These are phyloP conservation scores for Agrotis ipsilon DNA, from an alignment of 2,888 invertebrate species.

Conservation along the genomic window DNA sequence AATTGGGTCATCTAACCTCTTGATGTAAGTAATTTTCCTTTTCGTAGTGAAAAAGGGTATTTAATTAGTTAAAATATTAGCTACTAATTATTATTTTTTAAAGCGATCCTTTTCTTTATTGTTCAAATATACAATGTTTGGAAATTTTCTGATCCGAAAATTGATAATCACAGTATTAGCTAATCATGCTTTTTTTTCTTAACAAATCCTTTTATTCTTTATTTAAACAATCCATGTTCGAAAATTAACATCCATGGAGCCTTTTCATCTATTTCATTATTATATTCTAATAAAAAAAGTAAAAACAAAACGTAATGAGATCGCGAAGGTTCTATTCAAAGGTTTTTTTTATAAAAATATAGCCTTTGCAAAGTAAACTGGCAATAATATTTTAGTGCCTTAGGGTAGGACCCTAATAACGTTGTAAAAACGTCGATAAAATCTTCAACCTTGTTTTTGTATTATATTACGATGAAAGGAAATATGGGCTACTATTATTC, in stretches of 20 bases:
- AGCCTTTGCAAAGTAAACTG: conserved; percentile 58
- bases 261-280: conserved; percentile 27
- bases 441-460: conserved; percentile 52
- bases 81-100: too few species aligned
- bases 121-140: too few species aligned
- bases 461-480: conserved; percentile 39
- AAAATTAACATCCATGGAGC: conserved; percentile 17
- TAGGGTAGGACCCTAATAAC: conserved; percentile 60
- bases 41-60: too few species aligned
- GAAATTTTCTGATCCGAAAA: too few species aligned
- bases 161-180: too few species aligned
- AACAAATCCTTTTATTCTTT: background rate
- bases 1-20: too few species aligned
- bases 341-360: conserved; percentile 59
- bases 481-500: conserved; percentile 36
- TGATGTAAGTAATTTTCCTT: too few species aligned
- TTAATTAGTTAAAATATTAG: too few species aligned
- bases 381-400: conserved; percentile 64
- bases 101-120: too few species aligned
- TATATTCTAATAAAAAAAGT: conserved; percentile 21
- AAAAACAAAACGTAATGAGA: conserved; percentile 51
- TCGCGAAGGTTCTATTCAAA: conserved; percentile 48
- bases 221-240: conserved; percentile 4
- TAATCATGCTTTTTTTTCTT: too few species aligned
- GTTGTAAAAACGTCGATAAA: conserved; percentile 64